Evolutionary conservation across 2,888 invertebrate genomes (phyloP), one percentile per base, ranked within the genome.

Genomic region (Himalopsyche kuldschensis): DNA sequence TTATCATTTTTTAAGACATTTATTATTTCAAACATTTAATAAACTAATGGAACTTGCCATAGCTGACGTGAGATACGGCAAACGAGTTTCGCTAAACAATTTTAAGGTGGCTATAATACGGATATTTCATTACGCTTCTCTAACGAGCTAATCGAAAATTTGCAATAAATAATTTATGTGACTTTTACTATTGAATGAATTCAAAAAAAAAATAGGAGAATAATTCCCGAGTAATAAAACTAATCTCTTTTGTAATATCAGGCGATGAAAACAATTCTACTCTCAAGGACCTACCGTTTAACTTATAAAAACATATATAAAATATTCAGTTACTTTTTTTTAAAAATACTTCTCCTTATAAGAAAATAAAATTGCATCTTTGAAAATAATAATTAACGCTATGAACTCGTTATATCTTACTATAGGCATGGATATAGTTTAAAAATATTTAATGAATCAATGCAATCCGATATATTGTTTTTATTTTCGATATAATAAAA

Each of bases 11-110:
- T 82, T 75, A 82, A 75, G 75, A 82, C 82, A 82, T 82, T 82
- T 48, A 82, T 75, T 82, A 69, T 69, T 30, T 82, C 78, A 75
- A 82, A 79, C 82, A 82, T 75, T 82, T 79, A 82, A 82, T 82
- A 75, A 79, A 79, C 82, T 82, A 82, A 82, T 82, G 79, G 82
- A 82, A 82, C 79, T 69, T 69, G 69, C 69, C 27, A 69, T 30
- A 69, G 27, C 69, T 69, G 27, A 69, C 4, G 20, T 27, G 11
- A 69, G 63, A 27, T 69, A 69, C 69, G 11, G 15, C 30, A 69
- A 69, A 69, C 15, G 69, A 69, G 69, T 24, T 69, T 69, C 27
- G 30, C 69, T 69, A 55, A 69, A 69, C 27, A 69, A 69, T 30
- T 1, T 30, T 30, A 24, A 15, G 11, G 69, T 30, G 69, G 27